Evolutionary conservation across 2,113 vertebrate species (phyloP), one percentile per base, ranked within the genome.

Genomic region (Caranx ignobilis): DNA sequence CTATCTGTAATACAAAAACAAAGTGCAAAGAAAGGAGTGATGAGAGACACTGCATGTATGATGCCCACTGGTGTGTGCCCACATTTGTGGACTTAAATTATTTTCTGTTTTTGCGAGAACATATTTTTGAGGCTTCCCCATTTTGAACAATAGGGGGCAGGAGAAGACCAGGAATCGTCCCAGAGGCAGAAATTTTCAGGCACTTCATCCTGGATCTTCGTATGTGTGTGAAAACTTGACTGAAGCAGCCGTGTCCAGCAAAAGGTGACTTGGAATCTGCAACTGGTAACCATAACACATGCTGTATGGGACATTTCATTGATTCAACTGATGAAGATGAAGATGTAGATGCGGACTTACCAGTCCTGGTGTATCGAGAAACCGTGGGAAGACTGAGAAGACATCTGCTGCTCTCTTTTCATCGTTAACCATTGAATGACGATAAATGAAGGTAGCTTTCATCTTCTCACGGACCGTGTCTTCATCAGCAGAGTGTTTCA

Each of bases 401-500:
- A 65, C 43, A 52, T 71, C 43, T 37, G 55, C 54, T 45, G 68
- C 43, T 77, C 31, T 66, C 43, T 60, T 67, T 21, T 63, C 66
- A 70, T 68, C 19, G 1, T 15, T 81, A 18, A 69, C 79, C 71
- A 75, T 4, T 68, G 71, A 54, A 0, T 81, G 66, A 41, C 1
- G 15, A 62, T 81, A 70, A n/a, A 4, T 43, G 35, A 70, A 75
- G 26, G 65, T 71, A 15, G 26, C 52, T 35, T 75, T 82, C 72
- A 71, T 64, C 57, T 70, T 82, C 41, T 76, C 59, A 52, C 32
- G 39, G 37, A 73, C 2, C 16, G 45, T 79, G 11, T 57, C 56
- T 63, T 83, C 56, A 83, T 74, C 63, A 12, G 71, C 57, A 84
- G 67, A 18, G 71, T 84, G 21, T 52, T 18, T 74, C 57, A 79